A percentile compares a stretch with the other conserved stretches of the same genome.
Conservation (phyloP, 2,888 invertebrate genomes). For the Alloplasta piceator region DNA sequence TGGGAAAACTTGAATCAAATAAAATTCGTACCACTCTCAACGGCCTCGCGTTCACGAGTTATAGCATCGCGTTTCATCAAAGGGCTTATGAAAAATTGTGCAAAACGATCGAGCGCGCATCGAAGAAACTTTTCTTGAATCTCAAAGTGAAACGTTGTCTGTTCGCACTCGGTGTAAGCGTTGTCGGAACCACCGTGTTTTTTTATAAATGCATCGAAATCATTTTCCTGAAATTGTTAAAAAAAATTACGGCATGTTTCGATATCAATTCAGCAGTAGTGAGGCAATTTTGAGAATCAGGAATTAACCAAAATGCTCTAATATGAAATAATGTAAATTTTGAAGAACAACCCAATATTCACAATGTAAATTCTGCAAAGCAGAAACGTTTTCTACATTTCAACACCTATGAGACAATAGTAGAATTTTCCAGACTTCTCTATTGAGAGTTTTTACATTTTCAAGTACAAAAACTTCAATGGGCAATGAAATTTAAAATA, state of each 20-base stretch:
- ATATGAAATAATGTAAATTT: too few relatives aligned
- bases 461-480: too few relatives aligned
- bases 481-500: too few relatives aligned
- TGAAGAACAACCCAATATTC: too few relatives aligned
- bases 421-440: too few relatives aligned
- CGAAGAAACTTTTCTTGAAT: conserved; percentile 91
- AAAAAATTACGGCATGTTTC: background rate
- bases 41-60: conserved; percentile 93
- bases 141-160: conserved; percentile 95
- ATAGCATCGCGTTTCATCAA: conserved; percentile 93
- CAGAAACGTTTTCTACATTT: too few relatives aligned
- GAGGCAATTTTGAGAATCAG: too few relatives aligned
- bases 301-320: too few relatives aligned
- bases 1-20: background rate
- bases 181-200: conserved; percentile 94
- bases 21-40: conserved; percentile 90
- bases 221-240: conserved; percentile 75
- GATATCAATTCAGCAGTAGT: conserved; percentile 1
- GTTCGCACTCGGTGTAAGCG: conserved; percentile 94
- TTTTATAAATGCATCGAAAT: conserved; percentile 82
- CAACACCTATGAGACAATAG: too few relatives aligned
- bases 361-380: too few relatives aligned
- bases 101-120: conserved; percentile 92
- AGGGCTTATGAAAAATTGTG: conserved; percentile 94
- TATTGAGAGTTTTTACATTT: too few relatives aligned